Base-by-base conservation (phyloP, 2,888 invertebrate genomes). In the Pandemis heparana region DNA sequence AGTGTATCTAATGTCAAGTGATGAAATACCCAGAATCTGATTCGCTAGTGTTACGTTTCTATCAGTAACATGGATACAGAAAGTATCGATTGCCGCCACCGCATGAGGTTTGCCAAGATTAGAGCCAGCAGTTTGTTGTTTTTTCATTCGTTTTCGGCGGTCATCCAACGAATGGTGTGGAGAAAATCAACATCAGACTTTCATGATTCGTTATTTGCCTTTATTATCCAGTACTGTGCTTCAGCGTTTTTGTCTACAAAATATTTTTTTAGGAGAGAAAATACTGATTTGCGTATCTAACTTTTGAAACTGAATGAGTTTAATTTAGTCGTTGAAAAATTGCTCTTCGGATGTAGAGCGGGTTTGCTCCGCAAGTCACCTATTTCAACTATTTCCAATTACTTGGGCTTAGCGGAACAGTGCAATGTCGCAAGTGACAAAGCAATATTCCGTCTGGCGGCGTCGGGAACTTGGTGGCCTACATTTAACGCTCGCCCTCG, bases 351-450 rank as follows among this genome's bases (percentile, higher is more conserved):
- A 56, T 51, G 75, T 76, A 72, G 75, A 79, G 75, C 74, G 76
- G 66, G 76, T 77, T 85, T 82, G 89, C 89, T 88, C 86, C 87
- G 82, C 85, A 87, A 89, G 87, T 87, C 86, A 88, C 89, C 91
- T 91, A 92, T 93, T 94, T 92, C 92, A 93, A 93, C 91, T 92
- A 94, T 94, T 94, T 94, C 93, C 93, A 94, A 94, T 94, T 94
- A 94, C 92, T 93, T 89, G 89, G 90, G 91, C 92, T 94, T 92
- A 93, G 92, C 86, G 87, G 86, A 89, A 89, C 87, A 88, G 87
- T 85, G 87, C 90, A 88, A 92, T 89, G 92, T 92, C 91, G 90
- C 89, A 89, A 92, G 92, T 93, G 94, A 94, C 94, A 94, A 92
- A 92, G 93, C 94, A 94, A 94, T 94, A 94, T 94, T 92, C 92